These are phyloP conservation scores for Serranochromis macrocephalus DNA, from an alignment of 2,113 vertebrate species.

Conservation along the genomic window DNA sequence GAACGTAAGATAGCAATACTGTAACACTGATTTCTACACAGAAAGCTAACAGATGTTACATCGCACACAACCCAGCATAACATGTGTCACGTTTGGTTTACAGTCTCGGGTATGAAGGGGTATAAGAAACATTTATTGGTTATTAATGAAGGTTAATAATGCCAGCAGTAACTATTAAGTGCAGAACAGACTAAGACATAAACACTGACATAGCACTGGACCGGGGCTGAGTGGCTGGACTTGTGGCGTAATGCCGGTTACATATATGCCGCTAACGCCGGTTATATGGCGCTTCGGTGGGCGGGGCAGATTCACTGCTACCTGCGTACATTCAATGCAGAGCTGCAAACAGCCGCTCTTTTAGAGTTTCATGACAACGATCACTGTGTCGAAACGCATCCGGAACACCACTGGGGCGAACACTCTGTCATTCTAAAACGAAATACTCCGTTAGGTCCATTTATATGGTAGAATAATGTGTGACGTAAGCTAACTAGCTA, in stretches of 20 bases:
- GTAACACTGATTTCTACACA: not conserved
- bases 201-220: not conserved
- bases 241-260: conserved; percentile 13
- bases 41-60: not conserved
- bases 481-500: conserved; percentile 32
- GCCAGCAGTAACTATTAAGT: not conserved
- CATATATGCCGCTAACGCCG: not conserved
- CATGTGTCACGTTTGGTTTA: not conserved
- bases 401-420: accelerated
- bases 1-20: accelerated
- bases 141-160: not conserved
- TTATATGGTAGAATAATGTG: not conserved
- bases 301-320: conserved; percentile 47
- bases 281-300: conserved; percentile 39
- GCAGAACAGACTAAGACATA: accelerated
- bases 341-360: not conserved
- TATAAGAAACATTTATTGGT: not conserved
- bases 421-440: accelerated
- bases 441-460: not conserved
- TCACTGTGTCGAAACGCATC: accelerated
- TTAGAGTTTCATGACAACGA: accelerated
- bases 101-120: not conserved
- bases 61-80: not conserved
- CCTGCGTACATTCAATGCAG: not conserved
- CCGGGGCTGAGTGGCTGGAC: not conserved